phyloP scores from a whole-genome alignment of 2,888 invertebrate species.

The Cistogaster globosa region DNA sequence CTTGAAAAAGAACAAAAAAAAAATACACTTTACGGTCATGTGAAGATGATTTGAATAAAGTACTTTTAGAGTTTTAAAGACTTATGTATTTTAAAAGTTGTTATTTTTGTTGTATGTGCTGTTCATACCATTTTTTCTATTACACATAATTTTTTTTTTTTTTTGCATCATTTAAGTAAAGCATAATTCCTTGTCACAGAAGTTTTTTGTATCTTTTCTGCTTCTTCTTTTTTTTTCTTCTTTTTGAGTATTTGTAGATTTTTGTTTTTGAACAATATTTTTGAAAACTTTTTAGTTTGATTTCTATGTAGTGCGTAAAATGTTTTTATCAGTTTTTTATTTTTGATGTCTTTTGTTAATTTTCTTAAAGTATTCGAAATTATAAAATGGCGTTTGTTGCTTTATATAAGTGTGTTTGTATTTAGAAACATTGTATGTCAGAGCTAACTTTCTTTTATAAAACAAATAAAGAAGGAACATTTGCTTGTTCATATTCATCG shows the following conservation, averaged over 20 bases:
- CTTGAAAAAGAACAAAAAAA: neutral
- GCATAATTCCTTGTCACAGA: conserved; percentile 36
- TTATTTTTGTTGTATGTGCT: conserved; percentile 13
- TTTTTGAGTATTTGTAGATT: neutral
- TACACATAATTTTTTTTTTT: neutral
- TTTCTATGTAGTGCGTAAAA: neutral
- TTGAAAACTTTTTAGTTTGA: neutral
- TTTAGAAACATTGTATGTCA: conserved; percentile 21
- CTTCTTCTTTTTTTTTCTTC: neutral
- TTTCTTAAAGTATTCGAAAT: conserved; percentile 3
- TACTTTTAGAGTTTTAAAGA: conserved; percentile 46
- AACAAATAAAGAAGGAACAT: conserved; percentile 16
- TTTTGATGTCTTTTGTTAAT: conserved; percentile 5
- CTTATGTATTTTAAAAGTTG: conserved; percentile 41
- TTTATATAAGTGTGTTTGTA: neutral
- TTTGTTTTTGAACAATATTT: neutral
- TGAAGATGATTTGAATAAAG: conserved; percentile 38
- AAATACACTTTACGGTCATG: neutral
- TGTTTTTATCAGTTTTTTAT: neutral
- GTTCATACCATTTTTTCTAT: conserved; percentile 3
- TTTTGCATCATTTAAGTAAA: conserved; percentile 39
- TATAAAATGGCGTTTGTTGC: conserved; percentile 3
- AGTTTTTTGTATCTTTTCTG: neutral
- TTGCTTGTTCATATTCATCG: conserved; percentile 32
- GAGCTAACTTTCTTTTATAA: neutral